Conservation (phyloP, 2,113 vertebrate species). For the Pachycephala philippinensis region DNA sequence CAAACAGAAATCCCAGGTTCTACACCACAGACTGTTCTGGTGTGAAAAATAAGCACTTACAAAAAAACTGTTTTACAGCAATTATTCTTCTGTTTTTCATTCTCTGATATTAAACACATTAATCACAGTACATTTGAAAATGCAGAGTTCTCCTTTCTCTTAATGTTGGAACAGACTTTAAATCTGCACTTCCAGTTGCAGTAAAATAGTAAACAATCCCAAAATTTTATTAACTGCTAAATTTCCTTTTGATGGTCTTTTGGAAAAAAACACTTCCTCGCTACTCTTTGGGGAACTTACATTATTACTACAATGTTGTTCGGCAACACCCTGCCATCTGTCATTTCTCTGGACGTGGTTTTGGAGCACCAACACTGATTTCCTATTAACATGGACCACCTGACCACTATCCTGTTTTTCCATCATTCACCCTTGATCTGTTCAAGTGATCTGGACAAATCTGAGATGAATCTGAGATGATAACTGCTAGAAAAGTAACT, state of each 20-base stretch:
- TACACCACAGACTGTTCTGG: neutral
- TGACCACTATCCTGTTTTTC: neutral
- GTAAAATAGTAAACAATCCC: neutral
- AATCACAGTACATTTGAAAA: neutral
- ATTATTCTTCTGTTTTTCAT: neutral
- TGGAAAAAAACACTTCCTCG: neutral
- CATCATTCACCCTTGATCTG: neutral
- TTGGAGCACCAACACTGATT: neutral
- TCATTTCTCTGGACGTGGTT: neutral
- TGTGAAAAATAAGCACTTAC: neutral
- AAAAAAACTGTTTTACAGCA: neutral
- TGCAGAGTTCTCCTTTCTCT: neutral
- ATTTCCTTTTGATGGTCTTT: neutral
- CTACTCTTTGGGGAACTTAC: neutral
- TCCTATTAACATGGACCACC: neutral
- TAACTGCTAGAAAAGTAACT: neutral
- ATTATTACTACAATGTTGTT: neutral
- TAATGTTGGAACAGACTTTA: neutral
- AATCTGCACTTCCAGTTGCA: slow-evolving; percentile 20
- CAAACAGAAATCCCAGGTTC: neutral
- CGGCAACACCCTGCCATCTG: neutral
- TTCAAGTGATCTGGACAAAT: neutral
- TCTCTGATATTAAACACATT: neutral
- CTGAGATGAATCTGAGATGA: neutral
- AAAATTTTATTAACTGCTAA: neutral